Percentiles rank a stretch among this genome's conserved stretches.
Evolutionary conservation across 2,113 vertebrate genomes (phyloP).

Genomic region (Riparia riparia): DNA sequence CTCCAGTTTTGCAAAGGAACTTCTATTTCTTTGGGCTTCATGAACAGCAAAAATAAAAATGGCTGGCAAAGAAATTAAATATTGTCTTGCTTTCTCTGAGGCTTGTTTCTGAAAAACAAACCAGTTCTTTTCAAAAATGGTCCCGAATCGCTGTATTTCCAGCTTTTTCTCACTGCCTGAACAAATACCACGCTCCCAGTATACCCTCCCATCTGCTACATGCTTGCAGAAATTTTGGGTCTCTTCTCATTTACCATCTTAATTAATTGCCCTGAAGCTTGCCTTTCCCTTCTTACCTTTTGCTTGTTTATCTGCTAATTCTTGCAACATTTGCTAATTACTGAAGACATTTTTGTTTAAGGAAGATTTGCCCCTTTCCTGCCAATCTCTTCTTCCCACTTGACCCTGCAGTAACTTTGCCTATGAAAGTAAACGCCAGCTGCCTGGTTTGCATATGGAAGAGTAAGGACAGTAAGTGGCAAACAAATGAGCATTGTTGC

Average conservation of each 20-base stretch:
- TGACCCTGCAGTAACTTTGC: not conserved
- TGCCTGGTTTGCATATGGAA: not conserved
- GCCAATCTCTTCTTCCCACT: not conserved
- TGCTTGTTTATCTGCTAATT: not conserved
- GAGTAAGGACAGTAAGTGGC: not conserved
- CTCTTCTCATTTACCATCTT: not conserved
- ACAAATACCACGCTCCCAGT: not conserved
- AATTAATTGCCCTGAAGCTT: constrained; percentile 25
- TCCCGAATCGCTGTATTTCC: not conserved
- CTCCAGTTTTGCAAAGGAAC: not conserved
- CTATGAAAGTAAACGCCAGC: not conserved
- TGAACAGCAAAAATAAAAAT: not conserved
- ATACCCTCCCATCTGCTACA: constrained; percentile 4
- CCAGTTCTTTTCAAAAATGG: too few relatives aligned
- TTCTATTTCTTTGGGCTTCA: not conserved
- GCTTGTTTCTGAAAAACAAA: not conserved
- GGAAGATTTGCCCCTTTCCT: constrained; percentile 32
- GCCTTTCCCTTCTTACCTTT: constrained; percentile 10
- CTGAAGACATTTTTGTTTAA: not conserved
- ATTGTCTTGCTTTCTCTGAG: not conserved
- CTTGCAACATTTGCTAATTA: not conserved
- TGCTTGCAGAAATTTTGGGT: not conserved
- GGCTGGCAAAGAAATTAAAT: not conserved
- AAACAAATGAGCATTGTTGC: not conserved
- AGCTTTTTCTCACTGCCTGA: not conserved